phyloP scores from a whole-genome alignment of 2,797 vertebrate species.

The Danio kyathit region DNA sequence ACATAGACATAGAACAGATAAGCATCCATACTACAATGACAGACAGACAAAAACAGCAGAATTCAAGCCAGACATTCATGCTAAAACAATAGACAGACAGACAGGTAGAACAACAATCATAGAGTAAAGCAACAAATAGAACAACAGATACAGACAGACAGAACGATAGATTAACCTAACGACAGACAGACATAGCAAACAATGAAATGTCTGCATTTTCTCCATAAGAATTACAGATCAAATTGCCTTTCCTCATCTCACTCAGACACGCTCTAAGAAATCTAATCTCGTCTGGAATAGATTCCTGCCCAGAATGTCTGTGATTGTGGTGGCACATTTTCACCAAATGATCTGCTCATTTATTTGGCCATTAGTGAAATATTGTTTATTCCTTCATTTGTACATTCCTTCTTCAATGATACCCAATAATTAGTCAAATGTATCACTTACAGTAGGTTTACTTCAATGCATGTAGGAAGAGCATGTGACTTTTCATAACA shows the following conservation, averaged over 20 bases:
- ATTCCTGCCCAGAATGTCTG: not conserved
- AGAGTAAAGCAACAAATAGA: too few species aligned
- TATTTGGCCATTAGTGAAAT: not conserved
- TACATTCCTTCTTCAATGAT: not conserved
- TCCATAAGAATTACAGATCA: not conserved
- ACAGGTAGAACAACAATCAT: too few species aligned
- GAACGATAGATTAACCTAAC: not conserved
- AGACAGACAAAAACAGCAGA: too few species aligned
- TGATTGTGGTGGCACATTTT: not conserved
- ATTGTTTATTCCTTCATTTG: not conserved
- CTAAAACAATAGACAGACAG: not conserved
- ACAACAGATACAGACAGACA: too few species aligned
- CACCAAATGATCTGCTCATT: not conserved
- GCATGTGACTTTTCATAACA: not conserved
- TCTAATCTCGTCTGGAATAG: not conserved
- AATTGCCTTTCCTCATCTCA: not conserved
- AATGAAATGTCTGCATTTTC: not conserved
- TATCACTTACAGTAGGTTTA: not conserved
- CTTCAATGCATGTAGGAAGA: not conserved
- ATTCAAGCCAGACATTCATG: not conserved
- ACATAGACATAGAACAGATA: too few species aligned
- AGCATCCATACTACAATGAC: too few species aligned
- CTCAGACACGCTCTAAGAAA: not conserved
- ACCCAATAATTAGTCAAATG: not conserved
- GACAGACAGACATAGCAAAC: not conserved